Percentiles rank a stretch among this genome's conserved stretches.
Evolutionary conservation across 2,113 vertebrate genomes (phyloP).

Genomic region (Psettodes erumei): DNA sequence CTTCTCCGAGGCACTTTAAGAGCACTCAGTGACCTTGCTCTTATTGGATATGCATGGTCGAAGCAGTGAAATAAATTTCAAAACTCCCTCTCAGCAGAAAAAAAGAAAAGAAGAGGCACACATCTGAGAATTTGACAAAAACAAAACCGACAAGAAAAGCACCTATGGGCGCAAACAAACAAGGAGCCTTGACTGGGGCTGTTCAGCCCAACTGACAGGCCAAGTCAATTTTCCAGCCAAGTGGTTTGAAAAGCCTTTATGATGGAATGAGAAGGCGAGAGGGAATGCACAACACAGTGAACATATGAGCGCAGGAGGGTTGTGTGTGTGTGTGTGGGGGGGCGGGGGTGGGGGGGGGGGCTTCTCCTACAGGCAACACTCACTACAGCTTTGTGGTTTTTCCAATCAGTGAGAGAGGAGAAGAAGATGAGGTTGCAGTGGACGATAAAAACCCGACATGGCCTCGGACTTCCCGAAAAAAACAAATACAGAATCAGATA

Average conservation of each 20-base stretch:
- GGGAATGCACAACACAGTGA: slow-evolving; percentile 67
- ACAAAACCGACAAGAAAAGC: slow-evolving; percentile 51
- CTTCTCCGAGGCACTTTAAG: slow-evolving; percentile 36
- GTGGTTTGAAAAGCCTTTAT: slow-evolving; percentile 75
- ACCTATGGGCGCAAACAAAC: slow-evolving; percentile 49
- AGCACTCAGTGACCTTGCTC: slow-evolving; percentile 48
- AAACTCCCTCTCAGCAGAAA: slow-evolving; percentile 11
- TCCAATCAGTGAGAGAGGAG: slow-evolving; percentile 59
- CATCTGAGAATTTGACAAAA: slow-evolving; percentile 28
- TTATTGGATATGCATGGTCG: slow-evolving; percentile 31
- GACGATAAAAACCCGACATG: slow-evolving; percentile 23
- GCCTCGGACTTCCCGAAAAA: slow-evolving; percentile 29
- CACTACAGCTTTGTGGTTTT: slow-evolving; percentile 59
- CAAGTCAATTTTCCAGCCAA: slow-evolving; percentile 78
- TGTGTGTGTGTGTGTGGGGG: too few relatives aligned
- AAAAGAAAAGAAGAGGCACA: neutral
- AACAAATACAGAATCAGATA: slow-evolving; percentile 1
- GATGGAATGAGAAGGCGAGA: slow-evolving; percentile 56
- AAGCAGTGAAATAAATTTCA: slow-evolving; percentile 26
- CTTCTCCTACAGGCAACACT: slow-evolving; percentile 48
- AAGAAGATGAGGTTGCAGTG: slow-evolving; percentile 30
- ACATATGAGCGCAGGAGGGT: slow-evolving; percentile 41
- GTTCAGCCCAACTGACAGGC: slow-evolving; percentile 63
- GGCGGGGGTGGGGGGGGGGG: slow-evolving; percentile 19
- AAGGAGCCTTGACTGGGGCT: slow-evolving; percentile 45